Evolutionary conservation across 2,113 vertebrate species (phyloP), one percentile per base, ranked within the genome.

Genomic region (Lethenteron camtschaticum): DNA sequence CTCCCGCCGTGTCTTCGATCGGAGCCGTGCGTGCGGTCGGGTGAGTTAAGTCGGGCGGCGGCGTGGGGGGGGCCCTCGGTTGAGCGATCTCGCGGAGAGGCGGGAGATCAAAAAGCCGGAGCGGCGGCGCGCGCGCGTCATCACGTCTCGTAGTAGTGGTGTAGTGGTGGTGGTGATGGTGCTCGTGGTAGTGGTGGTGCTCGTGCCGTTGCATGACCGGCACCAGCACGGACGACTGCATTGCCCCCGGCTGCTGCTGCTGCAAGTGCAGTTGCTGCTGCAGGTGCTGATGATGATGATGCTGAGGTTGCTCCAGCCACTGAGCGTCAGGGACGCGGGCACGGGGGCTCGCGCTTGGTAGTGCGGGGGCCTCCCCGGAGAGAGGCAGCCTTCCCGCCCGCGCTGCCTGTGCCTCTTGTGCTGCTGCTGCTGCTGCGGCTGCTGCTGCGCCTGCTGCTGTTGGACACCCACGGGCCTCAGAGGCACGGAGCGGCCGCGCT

Each of bases 61-160:
- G 41, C 4, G 41, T 41, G 41, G 41, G 41, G 41, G 41, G 41
- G 41, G 41, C 5, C 41, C 41, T 41, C 41, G 41, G 41, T 41
- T 6, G 41, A 41, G 41, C 4, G 41, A 41, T 41, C 41, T 41
- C 41, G 6, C 5, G 41, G 41, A 41, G 41, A 41, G 6, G 41
- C 5, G 41, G 41, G 41, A 41, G 41, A 6, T 41, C 41, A 41
- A 41, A 6, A 41, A 41, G 41, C 5, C 41, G 41, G 41, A 41
- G 41, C 6, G 63, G 10, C 63, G 14, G 18, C 59, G 18, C 1
- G 60, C 14, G 20, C 9, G 63, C n/a, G 10, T 9, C 63, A n/a
- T 85, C 87, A 99, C 75, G 90, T 86, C 82, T 99, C 89, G 80
- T 96, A 95, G 76, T 96, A 92, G 80, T 97, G 91, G 77, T 97